Evolutionary conservation across 1,140 invertebrate species (phyloP), one percentile per base, ranked within the genome.

Genomic region (Pseudomyrmex flavicornis): DNA sequence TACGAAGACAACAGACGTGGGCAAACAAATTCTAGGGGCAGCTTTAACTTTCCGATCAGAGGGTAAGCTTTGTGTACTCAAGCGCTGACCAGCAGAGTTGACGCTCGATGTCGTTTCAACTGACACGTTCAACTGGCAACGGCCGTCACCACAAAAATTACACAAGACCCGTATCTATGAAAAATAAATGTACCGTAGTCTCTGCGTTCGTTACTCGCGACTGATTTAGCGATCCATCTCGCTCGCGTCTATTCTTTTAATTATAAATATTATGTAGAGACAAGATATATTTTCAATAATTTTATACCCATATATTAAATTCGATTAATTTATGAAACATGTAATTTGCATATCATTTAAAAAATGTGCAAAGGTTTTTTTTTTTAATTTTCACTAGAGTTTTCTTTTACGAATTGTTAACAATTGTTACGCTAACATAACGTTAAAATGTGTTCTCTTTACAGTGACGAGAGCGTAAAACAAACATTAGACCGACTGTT

Each of bases 61-160:
- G 58, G 52, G 76, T 84, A 82, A 65, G 56, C 48, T 84, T 80
- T 75, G 84, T 85, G 83, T 84, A 84, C 26, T 68, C 58, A 85
- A 62, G 76, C 74, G 56, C 63, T 52, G 80, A 80, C 59, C 66
- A 84, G 46, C 35, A 62, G 17, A 82, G 83, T 65, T 84, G 83
- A 74, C 59, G 83, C 62, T 86, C 63, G 54, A 86, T 82, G 84
- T 87, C 56, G 66, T 87, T 87, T 83, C 50, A 83, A 22, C 13
- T 82, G 79, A 82, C 70, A 75, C 26, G 70, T 75, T 82, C 35
- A 35, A 63, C 56, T 35, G 13, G 59, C 68, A 72, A 66, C 44
- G 50, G 54, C 74, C 61, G 50, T 13, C 48, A 80, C n/a, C 59
- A 35, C 35, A 5, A 35, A 68, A 59, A 80, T 84, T 79, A 79